Evolutionary conservation across 1,140 invertebrate genomes (phyloP), one percentile per base, ranked within the genome.

Genomic region (Cephus cinctus): DNA sequence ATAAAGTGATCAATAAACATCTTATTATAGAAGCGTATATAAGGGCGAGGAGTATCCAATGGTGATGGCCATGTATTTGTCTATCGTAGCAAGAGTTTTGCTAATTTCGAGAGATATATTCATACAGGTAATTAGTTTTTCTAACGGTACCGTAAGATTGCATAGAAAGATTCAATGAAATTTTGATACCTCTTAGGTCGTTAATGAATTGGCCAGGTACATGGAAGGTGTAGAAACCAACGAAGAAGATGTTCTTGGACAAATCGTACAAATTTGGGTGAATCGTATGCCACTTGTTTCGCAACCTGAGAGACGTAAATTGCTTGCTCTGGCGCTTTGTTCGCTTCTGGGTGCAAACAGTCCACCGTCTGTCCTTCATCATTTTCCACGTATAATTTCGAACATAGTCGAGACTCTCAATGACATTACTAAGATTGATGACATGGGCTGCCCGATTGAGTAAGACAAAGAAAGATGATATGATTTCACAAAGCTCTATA

Each of bases 361-460:
- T 67, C 73, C 80, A 48, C 75, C 84, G 18, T 53, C 57, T 6
- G 81, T 94, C 35, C 72, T 88, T 25, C 83, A 88, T 61, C 80
- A 86, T 46, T 89, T 94, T 71, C 81, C 83, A 40, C 79, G 79
- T 14, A 89, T 94, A 36, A 80, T 95, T 54, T 77, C 86, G 32
- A 83, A 86, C 59, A 83, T 95, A 56, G 83, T 88, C 20, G 89
- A 94, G 76, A 85, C 89, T 5, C 73, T 97, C 30, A 90, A 94
- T 75, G 94, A 97, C 68, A 84, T 96, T 36, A 87, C 83, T 63
- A 85, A 83, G 61, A 80, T 78, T 39, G 87, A 90, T 58, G 86
- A 90, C 11, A 81, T 78, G 51, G 84, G 83, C 11, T 68, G 67
- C 56, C 80, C 80, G 59, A 69, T 84, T 32, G 86, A 89, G 87